Percentiles rank a stretch among this genome's conserved stretches.
These are phyloP conservation scores for Agrotis segetum DNA, from an alignment of 2,888 invertebrate species.

Conservation along the genomic window DNA sequence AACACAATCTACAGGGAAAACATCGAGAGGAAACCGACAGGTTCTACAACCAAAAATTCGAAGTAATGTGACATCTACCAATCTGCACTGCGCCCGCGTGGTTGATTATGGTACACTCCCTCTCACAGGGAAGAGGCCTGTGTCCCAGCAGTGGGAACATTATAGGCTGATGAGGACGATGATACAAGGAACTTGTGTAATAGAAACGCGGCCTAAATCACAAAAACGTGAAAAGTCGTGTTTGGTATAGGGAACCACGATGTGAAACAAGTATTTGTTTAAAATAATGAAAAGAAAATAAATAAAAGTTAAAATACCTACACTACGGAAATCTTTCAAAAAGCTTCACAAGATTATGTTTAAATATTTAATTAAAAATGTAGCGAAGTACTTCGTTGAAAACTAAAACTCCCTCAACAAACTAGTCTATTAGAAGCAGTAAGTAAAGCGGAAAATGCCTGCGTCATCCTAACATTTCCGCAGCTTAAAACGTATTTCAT, in stretches of 20 bases:
- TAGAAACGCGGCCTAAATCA: no score
- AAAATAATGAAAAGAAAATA: background rate
- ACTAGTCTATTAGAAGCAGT: constrained; percentile 5
- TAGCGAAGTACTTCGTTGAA: background rate
- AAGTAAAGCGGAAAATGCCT: constrained; percentile 34
- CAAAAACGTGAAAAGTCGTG: no score
- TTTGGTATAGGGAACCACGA: background rate
- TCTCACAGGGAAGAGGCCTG: no score
- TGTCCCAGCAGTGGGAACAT: no score
- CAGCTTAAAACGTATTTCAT: constrained; percentile 33
- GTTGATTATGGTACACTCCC: no score
- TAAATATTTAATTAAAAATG: background rate
- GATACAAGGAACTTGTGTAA: no score
- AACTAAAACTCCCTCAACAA: constrained; percentile 8
- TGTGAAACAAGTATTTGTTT: background rate
- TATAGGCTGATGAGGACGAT: no score
- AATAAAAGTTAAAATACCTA: background rate
- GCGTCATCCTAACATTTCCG: constrained; percentile 26
- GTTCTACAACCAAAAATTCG: no score
- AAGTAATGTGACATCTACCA: no score
- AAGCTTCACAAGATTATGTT: background rate
- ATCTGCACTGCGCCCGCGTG: no score
- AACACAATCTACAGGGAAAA: no score
- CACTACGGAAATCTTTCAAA: background rate
- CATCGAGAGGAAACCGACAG: no score